A percentile compares a stretch with the other conserved stretches of the same genome.
These are phyloP conservation scores for Drosophila obscura DNA, from an alignment of 1,140 invertebrate genomes.

Conservation along the genomic window DNA sequence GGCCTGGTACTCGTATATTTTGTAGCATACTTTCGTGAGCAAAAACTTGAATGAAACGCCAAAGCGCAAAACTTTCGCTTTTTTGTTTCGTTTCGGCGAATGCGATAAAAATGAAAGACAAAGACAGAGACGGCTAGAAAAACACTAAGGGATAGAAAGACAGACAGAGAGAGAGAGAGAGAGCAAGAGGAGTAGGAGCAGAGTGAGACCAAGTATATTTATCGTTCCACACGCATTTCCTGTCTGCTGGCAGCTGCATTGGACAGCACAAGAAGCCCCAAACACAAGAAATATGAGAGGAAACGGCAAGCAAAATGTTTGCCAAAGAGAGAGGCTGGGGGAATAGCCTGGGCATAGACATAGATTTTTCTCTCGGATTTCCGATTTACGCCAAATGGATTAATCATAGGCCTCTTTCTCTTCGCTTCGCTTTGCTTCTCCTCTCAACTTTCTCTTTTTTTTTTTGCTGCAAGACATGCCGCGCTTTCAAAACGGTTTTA, in stretches of 20 bases:
- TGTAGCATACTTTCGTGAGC: slow-evolving; percentile 71
- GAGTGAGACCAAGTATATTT: slow-evolving; percentile 5
- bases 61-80: slow-evolving; percentile 75
- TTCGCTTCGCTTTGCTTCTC: background rate
- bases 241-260: slow-evolving; percentile 54
- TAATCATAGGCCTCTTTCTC: slow-evolving; percentile 49
- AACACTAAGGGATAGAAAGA: background rate
- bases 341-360: slow-evolving; percentile 23
- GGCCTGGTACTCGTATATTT: slow-evolving; percentile 48
- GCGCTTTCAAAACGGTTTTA: background rate
- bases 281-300: slow-evolving; percentile 4
- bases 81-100: slow-evolving; percentile 60
- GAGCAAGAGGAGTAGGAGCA: too few relatives aligned
- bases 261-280: slow-evolving; percentile 5
- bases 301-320: background rate
- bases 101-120: slow-evolving; percentile 68
- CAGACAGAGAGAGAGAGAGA: too few relatives aligned
- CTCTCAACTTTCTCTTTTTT: background rate
- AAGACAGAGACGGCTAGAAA: background rate
- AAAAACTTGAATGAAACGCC: slow-evolving; percentile 78
- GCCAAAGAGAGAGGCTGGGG: slow-evolving; percentile 13
- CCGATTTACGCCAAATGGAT: slow-evolving; percentile 63
- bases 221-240: slow-evolving; percentile 50
- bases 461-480: background rate
- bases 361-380: slow-evolving; percentile 48